Evolutionary conservation across 1,140 invertebrate species (phyloP).

Genomic region (Oncopodura yosiiana): DNA sequence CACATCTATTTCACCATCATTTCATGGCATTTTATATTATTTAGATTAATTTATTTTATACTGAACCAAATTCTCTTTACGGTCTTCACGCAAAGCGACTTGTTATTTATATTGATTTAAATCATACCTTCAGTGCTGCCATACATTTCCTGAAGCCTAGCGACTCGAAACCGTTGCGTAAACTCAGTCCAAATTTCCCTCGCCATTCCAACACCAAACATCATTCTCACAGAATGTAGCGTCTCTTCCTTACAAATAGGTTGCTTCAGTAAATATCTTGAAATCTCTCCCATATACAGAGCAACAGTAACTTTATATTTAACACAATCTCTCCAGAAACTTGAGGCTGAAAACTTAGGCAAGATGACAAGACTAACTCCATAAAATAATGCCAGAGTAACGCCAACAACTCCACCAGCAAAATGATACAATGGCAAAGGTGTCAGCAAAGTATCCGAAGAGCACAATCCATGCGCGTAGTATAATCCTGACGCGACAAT

Average conservation of each 20-base stretch:
- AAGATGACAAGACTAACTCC: conserved; percentile 56
- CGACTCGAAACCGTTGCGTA: conserved; percentile 73
- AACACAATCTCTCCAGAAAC: conserved; percentile 76
- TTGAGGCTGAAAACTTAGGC: conserved; percentile 63
- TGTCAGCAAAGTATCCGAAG: conserved; percentile 52
- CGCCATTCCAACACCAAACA: conserved; percentile 91
- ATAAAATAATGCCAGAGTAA: conserved; percentile 51
- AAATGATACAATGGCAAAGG: conserved; percentile 58
- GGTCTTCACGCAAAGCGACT: too few relatives aligned
- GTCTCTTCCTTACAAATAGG: conserved; percentile 63
- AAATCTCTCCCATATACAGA: conserved; percentile 99
- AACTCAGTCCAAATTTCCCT: conserved; percentile 94
- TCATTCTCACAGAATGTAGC: conserved; percentile 62
- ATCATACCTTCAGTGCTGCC: conserved; percentile 95
- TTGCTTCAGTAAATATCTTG: conserved; percentile 85
- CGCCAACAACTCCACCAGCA: conserved; percentile 52
- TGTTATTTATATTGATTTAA: too few relatives aligned
- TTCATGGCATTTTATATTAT: too few relatives aligned
- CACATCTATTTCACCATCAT: too few relatives aligned
- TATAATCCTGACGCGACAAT: conserved; percentile 64
- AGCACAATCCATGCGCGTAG: conserved; percentile 42
- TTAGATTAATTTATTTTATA: too few relatives aligned
- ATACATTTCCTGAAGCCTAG: conserved; percentile 88
- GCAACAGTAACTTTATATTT: conserved; percentile 91
- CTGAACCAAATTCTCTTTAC: too few relatives aligned